These are phyloP conservation scores for Himalopsyche japonica DNA, from an alignment of 2,888 invertebrate species.

Conservation along the genomic window DNA sequence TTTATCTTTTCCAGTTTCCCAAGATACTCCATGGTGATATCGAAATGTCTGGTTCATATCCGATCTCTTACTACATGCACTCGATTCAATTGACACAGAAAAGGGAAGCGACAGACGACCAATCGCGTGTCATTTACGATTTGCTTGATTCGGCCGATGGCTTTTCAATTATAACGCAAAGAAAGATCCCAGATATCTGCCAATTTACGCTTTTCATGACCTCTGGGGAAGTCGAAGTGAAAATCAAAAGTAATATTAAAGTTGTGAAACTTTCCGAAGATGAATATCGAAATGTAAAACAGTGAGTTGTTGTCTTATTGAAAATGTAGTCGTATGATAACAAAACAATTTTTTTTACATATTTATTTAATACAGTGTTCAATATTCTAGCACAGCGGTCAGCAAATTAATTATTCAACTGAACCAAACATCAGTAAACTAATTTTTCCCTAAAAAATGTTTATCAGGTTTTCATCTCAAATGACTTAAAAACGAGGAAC, in stretches of 20 bases:
- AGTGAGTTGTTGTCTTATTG: slow-evolving; percentile 43
- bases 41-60: slow-evolving; percentile 42
- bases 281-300: slow-evolving; percentile 56
- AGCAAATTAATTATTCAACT: too few species aligned
- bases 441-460: too few species aligned
- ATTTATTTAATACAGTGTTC: too few species aligned
- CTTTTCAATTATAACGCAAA: slow-evolving; percentile 68
- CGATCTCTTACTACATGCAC: slow-evolving; percentile 59
- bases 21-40: slow-evolving; percentile 50
- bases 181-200: slow-evolving; percentile 64
- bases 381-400: too few species aligned
- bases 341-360: too few species aligned
- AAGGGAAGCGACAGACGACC: slow-evolving; percentile 53
- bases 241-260: slow-evolving; percentile 57
- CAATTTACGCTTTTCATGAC: slow-evolving; percentile 74
- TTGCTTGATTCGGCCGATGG: slow-evolving; percentile 57
- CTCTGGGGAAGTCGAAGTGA: slow-evolving; percentile 56
- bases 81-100: slow-evolving; percentile 60
- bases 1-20: slow-evolving; percentile 55
- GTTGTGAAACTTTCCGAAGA: slow-evolving; percentile 51
- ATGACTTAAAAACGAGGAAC: too few species aligned
- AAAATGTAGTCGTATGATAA: too few species aligned
- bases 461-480: too few species aligned
- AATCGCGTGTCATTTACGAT: slow-evolving; percentile 58
- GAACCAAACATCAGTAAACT: too few species aligned